Evolutionary conservation across 2,888 invertebrate genomes (phyloP), one percentile per base, ranked within the genome.

Genomic region (Polymixis lichenea): DNA sequence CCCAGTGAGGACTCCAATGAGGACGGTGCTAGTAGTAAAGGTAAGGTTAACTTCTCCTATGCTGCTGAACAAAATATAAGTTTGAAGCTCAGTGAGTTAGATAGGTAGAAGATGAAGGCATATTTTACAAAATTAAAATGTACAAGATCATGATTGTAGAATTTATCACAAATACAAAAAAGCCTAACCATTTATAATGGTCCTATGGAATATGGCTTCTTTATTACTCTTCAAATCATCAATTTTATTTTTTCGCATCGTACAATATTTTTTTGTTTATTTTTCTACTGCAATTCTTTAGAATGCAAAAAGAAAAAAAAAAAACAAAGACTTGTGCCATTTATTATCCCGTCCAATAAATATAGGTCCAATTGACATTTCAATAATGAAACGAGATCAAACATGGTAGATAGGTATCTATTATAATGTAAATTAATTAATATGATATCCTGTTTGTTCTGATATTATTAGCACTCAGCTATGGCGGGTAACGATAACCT

Each of bases 1-100:
- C 97, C 97, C 6, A 97, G 97, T 81, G 97, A 97, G 87, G 97
- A 97, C 86, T 97, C 97, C 46, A 97, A 97, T 85, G 97, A 97
- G 86, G 97, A 97, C 78, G 96, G 96, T 32, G 96, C 96, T 75
- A 96, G 96, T 86, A 96, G 95, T 88, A 96, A 96, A 95, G 96
- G 96, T 96, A 93, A 72, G 92, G 65, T 70, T 69, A 28, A n/a
- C n/a, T n/a, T n/a, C n/a, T n/a, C n/a, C n/a, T n/a, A n/a, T n/a
- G n/a, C n/a, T n/a, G n/a, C n/a, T n/a, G n/a, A n/a, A n/a, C n/a
- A n/a, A n/a, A n/a, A n/a, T n/a, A n/a, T n/a, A n/a, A n/a, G n/a
- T n/a, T n/a, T n/a, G n/a, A n/a, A n/a, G n/a, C n/a, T n/a, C n/a
- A n/a, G n/a, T n/a, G n/a, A n/a, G n/a, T n/a, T n/a, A n/a, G n/a